A percentile compares a stretch with the other conserved stretches of the same genome.
These are phyloP conservation scores for Andinoacara biseriatus DNA, from an alignment of 2,113 vertebrate species.

Conservation along the genomic window DNA sequence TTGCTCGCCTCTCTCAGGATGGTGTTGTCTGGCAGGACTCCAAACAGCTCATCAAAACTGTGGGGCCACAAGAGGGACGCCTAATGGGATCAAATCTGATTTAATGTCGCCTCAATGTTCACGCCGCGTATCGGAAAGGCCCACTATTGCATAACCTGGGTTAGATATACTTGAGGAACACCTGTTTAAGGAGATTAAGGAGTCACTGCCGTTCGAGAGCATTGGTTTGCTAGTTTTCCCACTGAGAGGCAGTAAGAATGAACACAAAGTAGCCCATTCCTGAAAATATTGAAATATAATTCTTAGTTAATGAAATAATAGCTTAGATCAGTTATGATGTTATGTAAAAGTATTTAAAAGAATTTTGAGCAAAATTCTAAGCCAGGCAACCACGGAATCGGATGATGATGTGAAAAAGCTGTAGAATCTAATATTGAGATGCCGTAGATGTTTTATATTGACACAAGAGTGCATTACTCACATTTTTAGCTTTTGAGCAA, in stretches of 20 bases:
- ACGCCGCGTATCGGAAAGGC: constrained; percentile 18
- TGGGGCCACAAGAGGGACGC: constrained; percentile 14
- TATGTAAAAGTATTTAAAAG: background rate
- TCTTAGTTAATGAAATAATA: background rate
- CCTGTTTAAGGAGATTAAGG: constrained; percentile 47
- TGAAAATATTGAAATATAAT: background rate
- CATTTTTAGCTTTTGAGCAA: background rate
- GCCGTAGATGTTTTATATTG: background rate
- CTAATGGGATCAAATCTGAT: constrained; percentile 61
- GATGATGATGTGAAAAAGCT: background rate
- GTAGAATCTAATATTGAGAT: background rate
- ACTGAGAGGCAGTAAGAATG: background rate
- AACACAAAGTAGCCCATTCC: background rate
- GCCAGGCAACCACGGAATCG: background rate
- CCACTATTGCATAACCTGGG: constrained; percentile 28
- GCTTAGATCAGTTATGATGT: background rate
- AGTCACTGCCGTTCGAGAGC: constrained; percentile 2
- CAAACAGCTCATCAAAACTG: constrained; percentile 59
- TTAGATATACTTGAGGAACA: constrained; percentile 30
- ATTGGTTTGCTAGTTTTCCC: background rate
- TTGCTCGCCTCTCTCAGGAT: constrained; percentile 45
- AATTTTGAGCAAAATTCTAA: background rate
- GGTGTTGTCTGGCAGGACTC: constrained; percentile 45
- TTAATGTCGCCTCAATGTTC: constrained; percentile 55
- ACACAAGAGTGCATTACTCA: background rate